These are phyloP conservation scores for Acanthosepion pharaonis DNA, from an alignment of 2,888 invertebrate genomes.

Conservation along the genomic window DNA sequence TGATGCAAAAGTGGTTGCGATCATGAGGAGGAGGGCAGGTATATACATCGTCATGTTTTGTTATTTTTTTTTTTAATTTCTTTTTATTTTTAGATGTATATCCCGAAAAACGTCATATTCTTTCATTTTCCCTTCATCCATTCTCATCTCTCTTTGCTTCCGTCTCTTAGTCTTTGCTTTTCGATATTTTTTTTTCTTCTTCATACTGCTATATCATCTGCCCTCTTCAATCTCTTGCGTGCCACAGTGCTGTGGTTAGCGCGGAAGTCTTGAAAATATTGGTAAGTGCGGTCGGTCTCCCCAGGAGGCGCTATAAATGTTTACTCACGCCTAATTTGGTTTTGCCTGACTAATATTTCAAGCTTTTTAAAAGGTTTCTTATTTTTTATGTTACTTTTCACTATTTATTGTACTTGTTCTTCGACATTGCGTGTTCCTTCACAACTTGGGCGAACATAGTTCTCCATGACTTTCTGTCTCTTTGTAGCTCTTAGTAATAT, in stretches of 20 bases:
- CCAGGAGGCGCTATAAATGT: background rate
- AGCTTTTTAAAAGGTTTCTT: background rate
- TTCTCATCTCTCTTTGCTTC: background rate
- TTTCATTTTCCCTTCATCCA: background rate
- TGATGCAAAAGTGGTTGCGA: background rate
- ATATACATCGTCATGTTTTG: background rate
- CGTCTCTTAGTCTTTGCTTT: background rate
- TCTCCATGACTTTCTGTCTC: too few relatives aligned
- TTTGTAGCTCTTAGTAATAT: too few relatives aligned
- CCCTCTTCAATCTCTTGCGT: background rate
- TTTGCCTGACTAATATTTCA: background rate
- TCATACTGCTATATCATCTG: background rate
- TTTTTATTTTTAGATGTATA: background rate
- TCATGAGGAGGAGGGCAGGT: too few relatives aligned
- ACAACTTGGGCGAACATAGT: too few relatives aligned
- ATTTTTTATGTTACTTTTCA: background rate
- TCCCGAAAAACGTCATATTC: background rate
- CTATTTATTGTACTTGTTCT: too few relatives aligned
- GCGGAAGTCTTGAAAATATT: background rate
- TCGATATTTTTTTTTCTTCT: background rate
- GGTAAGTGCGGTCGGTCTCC: background rate
- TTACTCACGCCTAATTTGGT: background rate
- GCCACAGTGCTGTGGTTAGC: background rate
- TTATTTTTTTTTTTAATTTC: background rate
- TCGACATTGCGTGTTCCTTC: too few relatives aligned